Base-by-base conservation (phyloP, 2,797 vertebrate species). In the Typhlichthys subterraneus region DNA sequence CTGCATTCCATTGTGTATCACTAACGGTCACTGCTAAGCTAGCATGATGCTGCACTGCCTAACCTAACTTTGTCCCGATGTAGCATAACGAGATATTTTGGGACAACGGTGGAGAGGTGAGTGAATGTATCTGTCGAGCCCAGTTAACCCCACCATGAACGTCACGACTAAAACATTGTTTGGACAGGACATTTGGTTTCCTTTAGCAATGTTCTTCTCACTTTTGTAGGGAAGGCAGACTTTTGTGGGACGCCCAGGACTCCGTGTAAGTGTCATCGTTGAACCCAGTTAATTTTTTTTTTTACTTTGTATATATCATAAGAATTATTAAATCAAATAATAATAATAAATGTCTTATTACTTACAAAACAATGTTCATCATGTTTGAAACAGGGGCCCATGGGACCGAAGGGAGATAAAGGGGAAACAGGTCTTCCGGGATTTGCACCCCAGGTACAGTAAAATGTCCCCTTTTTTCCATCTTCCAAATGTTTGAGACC, bases 341-440 rank as follows among this genome's bases (percentile, higher is more conserved):
- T 23, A 23, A 23, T 23, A 23, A 23, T 23, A 2, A 2, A 23
- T 23, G 19, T 23, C 19, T 23, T 23, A 23, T 5, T 38, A 8
- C 33, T 5, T 38, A 38, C 7, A 1, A 33, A 10, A 45, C 14
- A 54, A 2, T 7, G 0, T 53, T 0, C 57, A 15, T 2, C 61
- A 1, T 75, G 5, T 65, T 59, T 13, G 5, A 59, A 81, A 12
- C 15, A 98, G 97, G 96, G 96, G 33, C 92, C 91, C 0, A 61
- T 80, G 0, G 96, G 95, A 80, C 91, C 90, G 0, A 97, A 96
- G 85, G 97, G 97, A 52, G 93, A 96, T 0, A 60, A 2, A 46
- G 97, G 97, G 0, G 63, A 82, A 0, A 0, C 76, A 14, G 97
- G 96, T 17, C 63, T 79, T 55, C 85, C 83, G 31, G 97, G 96